Evolutionary conservation across 1,140 invertebrate species (phyloP).

Genomic region (Cyphomyrmex costatus): DNA sequence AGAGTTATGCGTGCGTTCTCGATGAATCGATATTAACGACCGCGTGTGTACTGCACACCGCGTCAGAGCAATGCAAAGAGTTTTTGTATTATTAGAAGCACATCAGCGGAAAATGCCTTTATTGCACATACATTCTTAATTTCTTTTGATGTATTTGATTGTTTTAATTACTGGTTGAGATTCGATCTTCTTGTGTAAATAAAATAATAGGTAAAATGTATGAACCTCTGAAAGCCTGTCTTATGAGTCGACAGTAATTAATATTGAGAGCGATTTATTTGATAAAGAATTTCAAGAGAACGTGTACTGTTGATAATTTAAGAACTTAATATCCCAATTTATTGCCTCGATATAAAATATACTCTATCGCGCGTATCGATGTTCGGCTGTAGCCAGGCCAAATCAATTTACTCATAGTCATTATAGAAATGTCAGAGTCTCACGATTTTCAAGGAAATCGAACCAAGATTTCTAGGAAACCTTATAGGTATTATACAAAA

Average conservation of each 20-base stretch:
- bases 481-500: neutral
- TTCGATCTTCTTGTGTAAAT: neutral
- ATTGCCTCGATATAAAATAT: neutral
- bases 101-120: neutral
- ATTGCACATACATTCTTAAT: neutral
- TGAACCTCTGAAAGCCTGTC: neutral
- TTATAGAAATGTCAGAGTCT: constrained; percentile 55
- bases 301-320: neutral
- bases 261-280: neutral
- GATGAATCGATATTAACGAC: constrained; percentile 66
- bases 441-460: constrained; percentile 36
- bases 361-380: neutral
- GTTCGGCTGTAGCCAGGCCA: neutral
- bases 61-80: neutral
- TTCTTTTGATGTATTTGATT: neutral
- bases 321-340: constrained; percentile 14
- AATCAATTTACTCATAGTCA: constrained; percentile 12
- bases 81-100: neutral
- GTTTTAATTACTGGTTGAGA: neutral
- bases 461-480: constrained; percentile 10
- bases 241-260: neutral
- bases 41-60: neutral
- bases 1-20: constrained; percentile 43
- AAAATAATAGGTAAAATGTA: neutral
- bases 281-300: neutral